Percentiles rank a stretch among this genome's conserved stretches.
Conservation (phyloP, 2,113 vertebrate genomes). For the Clarias macrocephalus region DNA sequence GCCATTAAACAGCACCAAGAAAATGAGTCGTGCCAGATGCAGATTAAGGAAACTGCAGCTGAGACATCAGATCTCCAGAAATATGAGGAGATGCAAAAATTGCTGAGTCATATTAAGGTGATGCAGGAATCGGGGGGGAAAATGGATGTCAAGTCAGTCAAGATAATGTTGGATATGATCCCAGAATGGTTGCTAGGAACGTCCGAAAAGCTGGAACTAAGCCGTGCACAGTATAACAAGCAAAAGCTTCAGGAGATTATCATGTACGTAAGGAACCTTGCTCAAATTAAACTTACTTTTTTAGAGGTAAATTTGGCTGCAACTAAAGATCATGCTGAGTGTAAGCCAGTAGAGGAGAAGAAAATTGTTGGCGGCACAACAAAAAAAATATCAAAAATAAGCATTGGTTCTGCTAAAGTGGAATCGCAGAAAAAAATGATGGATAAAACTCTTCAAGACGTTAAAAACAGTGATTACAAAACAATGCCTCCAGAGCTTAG, state of each 20-base stretch:
- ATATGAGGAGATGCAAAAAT: conserved; percentile 72
- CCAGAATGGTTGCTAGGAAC: conserved; percentile 78
- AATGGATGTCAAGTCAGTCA: conserved; percentile 73
- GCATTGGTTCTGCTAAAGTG: conserved; percentile 65
- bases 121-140: conserved; percentile 74
- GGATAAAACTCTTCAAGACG: conserved; percentile 66
- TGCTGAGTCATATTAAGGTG: conserved; percentile 77
- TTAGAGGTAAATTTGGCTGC: conserved; percentile 66
- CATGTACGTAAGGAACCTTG: conserved; percentile 70
- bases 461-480: conserved; percentile 59
- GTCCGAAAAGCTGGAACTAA: conserved; percentile 73
- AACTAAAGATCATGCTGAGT: conserved; percentile 53
- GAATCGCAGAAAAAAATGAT: conserved; percentile 61
- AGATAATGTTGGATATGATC: conserved; percentile 71
- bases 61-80: conserved; percentile 75
- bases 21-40: conserved; percentile 50
- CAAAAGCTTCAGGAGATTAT: conserved; percentile 82
- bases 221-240: conserved; percentile 72
- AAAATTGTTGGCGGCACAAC: conserved; percentile 57
- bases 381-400: conserved; percentile 70
- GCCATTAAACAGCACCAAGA: conserved; percentile 50
- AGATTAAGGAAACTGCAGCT: conserved; percentile 51
- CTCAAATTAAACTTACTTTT: conserved; percentile 71
- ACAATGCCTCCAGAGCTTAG: conserved; percentile 69
- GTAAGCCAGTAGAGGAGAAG: conserved; percentile 60